Conservation (phyloP, 2,797 vertebrate species). For the Hypotaenidia okinawae region DNA sequence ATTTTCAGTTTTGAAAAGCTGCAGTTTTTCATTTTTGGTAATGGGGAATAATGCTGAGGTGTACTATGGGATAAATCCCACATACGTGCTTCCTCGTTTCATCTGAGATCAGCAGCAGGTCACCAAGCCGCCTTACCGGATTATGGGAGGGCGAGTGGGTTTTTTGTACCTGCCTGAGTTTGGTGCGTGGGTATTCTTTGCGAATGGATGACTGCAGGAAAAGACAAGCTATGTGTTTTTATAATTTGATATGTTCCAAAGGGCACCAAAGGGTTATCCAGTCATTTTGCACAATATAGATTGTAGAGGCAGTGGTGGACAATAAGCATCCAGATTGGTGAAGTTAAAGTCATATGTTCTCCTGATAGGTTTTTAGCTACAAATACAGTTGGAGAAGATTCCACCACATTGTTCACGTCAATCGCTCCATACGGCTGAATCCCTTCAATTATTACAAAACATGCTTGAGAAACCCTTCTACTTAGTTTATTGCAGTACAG, state of each 20-base stretch:
- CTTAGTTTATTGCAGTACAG: not conserved
- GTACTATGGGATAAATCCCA: not conserved
- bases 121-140: not conserved
- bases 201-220: not conserved
- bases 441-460: not conserved
- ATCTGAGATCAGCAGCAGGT: slow-evolving; percentile 16
- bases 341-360: not conserved
- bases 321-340: not conserved
- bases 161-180: not conserved
- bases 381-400: not conserved
- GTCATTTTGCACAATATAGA: not conserved
- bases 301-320: not conserved
- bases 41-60: not conserved
- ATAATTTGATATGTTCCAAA: not conserved
- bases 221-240: not conserved
- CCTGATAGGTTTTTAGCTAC: not conserved
- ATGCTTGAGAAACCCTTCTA: not conserved
- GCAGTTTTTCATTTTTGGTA: not conserved
- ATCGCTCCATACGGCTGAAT: not conserved
- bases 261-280: not conserved
- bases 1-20: slow-evolving; percentile 11
- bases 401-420: not conserved
- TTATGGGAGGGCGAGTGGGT: not conserved
- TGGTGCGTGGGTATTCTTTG: not conserved
- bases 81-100: not conserved